Evolutionary conservation across 1,140 invertebrate species (phyloP).

Genomic region (Macrobrachium nipponense): DNA sequence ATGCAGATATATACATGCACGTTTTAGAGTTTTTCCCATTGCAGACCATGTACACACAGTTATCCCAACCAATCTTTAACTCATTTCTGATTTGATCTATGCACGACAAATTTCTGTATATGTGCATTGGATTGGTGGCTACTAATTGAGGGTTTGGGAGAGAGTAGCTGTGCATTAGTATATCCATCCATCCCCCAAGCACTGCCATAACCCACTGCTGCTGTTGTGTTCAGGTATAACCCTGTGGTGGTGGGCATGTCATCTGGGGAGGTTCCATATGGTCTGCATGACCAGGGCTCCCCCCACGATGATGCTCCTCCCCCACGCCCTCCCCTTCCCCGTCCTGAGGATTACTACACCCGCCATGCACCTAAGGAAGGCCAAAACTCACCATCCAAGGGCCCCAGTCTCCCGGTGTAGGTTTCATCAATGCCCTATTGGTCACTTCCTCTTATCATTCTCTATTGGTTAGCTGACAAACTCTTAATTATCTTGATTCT

Average conservation of each 20-base stretch:
- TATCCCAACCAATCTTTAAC: too few species aligned
- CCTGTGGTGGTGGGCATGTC: constrained; percentile 49
- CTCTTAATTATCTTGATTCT: too few species aligned
- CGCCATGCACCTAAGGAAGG: constrained; percentile 58
- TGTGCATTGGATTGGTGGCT: background rate
- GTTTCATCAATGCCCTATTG: constrained; percentile 34
- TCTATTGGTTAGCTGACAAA: background rate
- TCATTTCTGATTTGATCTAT: background rate
- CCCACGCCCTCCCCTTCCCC: constrained; percentile 87
- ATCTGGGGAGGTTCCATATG: constrained; percentile 56
- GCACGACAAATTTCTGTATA: background rate
- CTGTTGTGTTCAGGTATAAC: constrained; percentile 60
- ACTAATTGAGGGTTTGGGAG: constrained; percentile 40
- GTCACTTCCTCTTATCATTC: background rate
- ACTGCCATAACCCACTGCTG: constrained; percentile 59
- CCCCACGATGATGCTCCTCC: constrained; percentile 74
- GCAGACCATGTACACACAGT: too few species aligned
- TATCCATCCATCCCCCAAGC: constrained; percentile 35
- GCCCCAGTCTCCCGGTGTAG: constrained; percentile 57
- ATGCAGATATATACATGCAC: too few species aligned
- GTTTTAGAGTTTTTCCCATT: too few species aligned
- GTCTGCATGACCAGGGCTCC: constrained; percentile 65
- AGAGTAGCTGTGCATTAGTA: background rate
- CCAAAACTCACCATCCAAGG: constrained; percentile 62
- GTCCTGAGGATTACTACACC: constrained; percentile 77